These are phyloP conservation scores for Ptilodon capucinus DNA, from an alignment of 2,888 invertebrate species.

Conservation along the genomic window DNA sequence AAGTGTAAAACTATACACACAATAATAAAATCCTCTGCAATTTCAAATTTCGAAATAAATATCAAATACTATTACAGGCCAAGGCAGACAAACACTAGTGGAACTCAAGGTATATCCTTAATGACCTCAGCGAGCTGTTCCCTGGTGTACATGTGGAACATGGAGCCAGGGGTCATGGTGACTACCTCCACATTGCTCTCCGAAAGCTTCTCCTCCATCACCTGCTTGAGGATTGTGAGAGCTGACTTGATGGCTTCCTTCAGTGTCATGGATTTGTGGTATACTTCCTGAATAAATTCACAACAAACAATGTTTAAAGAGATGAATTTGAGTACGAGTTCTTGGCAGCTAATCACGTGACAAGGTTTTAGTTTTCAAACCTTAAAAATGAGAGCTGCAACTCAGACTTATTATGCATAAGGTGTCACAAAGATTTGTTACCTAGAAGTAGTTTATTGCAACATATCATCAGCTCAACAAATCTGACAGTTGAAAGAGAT, in stretches of 20 bases:
- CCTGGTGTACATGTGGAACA: slow-evolving; percentile 95
- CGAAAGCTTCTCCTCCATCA: slow-evolving; percentile 99
- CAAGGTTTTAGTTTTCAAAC: no score
- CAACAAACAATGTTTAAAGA: neutral
- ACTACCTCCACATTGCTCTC: slow-evolving; percentile 99
- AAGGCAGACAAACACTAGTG: slow-evolving; percentile 13
- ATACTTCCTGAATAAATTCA: slow-evolving; percentile 83
- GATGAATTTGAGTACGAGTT: no score
- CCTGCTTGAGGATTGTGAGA: slow-evolving; percentile 97
- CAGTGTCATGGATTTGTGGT: slow-evolving; percentile 94
- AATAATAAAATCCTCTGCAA: no score
- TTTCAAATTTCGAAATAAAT: no score
- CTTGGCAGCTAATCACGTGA: no score
- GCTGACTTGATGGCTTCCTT: slow-evolving; percentile 96
- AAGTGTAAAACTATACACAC: no score
- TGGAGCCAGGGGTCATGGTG: slow-evolving; percentile 91
- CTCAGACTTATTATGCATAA: no score
- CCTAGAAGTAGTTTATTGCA: no score
- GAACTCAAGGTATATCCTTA: slow-evolving; percentile 85
- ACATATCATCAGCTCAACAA: no score
- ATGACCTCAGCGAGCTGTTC: slow-evolving; percentile 96
- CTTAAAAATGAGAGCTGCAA: no score
- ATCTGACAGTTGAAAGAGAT: no score
- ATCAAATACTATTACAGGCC: slow-evolving; percentile 8
- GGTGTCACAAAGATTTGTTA: no score